Evolutionary conservation across 1,140 invertebrate species (phyloP).

Genomic region (Zaprionus davidi): DNA sequence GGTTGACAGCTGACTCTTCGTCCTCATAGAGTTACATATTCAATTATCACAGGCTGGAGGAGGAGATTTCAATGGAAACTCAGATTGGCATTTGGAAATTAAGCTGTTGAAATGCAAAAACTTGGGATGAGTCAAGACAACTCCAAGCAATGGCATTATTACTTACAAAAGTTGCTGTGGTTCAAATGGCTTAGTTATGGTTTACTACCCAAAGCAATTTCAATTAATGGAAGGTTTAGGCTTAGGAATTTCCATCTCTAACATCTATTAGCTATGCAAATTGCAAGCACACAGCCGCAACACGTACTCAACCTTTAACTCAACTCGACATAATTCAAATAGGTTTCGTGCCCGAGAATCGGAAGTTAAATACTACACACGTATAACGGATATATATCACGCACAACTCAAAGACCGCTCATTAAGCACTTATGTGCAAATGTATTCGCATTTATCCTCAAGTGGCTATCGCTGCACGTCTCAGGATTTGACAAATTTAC

Average conservation of each 20-base stretch:
- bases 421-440: constrained; percentile 27
- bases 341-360: not conserved
- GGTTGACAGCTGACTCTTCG: constrained; percentile 20
- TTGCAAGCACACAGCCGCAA: not conserved
- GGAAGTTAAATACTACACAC: constrained; percentile 22
- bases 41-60: constrained; percentile 31
- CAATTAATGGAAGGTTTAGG: not conserved
- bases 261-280: constrained; percentile 14
- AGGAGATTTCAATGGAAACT: constrained; percentile 33
- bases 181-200: not conserved
- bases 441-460: not conserved
- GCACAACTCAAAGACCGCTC: constrained; percentile 9
- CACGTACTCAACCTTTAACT: not conserved
- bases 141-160: constrained; percentile 14
- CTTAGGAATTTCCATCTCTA: not conserved
- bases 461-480: constrained; percentile 17
- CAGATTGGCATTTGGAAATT: constrained; percentile 33
- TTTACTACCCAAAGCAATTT: not conserved
- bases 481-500: constrained; percentile 44
- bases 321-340: constrained; percentile 9
- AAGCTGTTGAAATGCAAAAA: constrained; percentile 25
- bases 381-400: constrained; percentile 9
- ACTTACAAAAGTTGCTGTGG: not conserved
- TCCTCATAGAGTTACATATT: constrained; percentile 7
- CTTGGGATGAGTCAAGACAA: not conserved